phyloP scores from a whole-genome alignment of 2,113 vertebrate genomes.

The Tapirus terrestris region DNA sequence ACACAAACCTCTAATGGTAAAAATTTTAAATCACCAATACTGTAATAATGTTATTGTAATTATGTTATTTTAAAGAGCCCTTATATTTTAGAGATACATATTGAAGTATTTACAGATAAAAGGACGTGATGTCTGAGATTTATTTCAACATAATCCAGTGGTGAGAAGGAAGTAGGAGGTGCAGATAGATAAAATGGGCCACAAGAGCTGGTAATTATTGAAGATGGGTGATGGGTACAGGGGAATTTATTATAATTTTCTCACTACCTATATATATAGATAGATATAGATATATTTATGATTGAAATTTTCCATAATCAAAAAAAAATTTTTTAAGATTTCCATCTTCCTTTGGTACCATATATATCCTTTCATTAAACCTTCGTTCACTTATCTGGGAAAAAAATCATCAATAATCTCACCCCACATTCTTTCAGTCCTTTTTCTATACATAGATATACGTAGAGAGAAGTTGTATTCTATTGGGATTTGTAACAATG shows the following conservation, averaged over 20 bases:
- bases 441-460: background rate
- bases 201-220: background rate
- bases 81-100: background rate
- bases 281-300: background rate
- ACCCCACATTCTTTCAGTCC: background rate
- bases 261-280: background rate
- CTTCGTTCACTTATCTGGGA: background rate
- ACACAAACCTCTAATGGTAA: background rate
- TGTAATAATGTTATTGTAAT: background rate
- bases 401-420: background rate
- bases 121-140: background rate
- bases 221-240: background rate
- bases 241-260: background rate
- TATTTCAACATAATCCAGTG: background rate
- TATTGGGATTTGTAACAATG: background rate
- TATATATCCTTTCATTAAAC: background rate
- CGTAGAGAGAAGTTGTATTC: background rate
- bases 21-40: background rate
- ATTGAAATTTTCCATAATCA: background rate
- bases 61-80: background rate
- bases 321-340: background rate
- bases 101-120: conserved; percentile 10
- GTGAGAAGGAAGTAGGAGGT: background rate
- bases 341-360: background rate
- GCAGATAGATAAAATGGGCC: background rate